phyloP scores from a whole-genome alignment of 1,140 invertebrate species.

The Ectropis grisescens region DNA sequence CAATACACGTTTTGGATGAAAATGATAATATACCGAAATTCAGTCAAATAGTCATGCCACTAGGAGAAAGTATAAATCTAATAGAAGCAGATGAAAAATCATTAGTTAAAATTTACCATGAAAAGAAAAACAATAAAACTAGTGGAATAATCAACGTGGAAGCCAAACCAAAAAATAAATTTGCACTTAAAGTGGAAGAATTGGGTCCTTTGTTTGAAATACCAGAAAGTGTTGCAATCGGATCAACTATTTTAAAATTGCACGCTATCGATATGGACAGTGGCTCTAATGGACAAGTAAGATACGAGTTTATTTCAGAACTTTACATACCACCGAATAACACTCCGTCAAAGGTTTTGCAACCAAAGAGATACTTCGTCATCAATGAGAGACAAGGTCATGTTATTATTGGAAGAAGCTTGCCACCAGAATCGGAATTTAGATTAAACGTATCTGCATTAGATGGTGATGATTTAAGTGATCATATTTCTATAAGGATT shows the following conservation, averaged over 20 bases:
- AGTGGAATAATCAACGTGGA: constrained; percentile 38
- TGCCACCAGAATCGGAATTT: constrained; percentile 85
- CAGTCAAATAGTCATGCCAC: constrained; percentile 75
- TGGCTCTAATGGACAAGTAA: constrained; percentile 80
- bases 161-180: constrained; percentile 67
- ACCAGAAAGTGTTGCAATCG: constrained; percentile 83
- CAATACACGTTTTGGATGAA: constrained; percentile 80
- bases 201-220: constrained; percentile 75
- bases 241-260: constrained; percentile 82
- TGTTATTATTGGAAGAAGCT: constrained; percentile 79
- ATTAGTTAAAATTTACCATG: constrained; percentile 55
- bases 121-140: constrained; percentile 40
- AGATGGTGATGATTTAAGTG: constrained; percentile 81
- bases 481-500: constrained; percentile 77
- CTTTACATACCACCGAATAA: constrained; percentile 70
- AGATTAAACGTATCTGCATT: constrained; percentile 81
- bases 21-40: constrained; percentile 88
- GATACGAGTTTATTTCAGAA: constrained; percentile 81
- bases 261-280: constrained; percentile 87
- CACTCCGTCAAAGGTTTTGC: constrained; percentile 47
- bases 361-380: constrained; percentile 77
- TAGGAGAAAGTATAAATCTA: constrained; percentile 77
- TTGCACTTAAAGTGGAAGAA: constrained; percentile 46
- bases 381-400: constrained; percentile 81
- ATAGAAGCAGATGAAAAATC: constrained; percentile 70